Conservation (phyloP, 2,888 invertebrate species). For the Notodonta ziczac region DNA sequence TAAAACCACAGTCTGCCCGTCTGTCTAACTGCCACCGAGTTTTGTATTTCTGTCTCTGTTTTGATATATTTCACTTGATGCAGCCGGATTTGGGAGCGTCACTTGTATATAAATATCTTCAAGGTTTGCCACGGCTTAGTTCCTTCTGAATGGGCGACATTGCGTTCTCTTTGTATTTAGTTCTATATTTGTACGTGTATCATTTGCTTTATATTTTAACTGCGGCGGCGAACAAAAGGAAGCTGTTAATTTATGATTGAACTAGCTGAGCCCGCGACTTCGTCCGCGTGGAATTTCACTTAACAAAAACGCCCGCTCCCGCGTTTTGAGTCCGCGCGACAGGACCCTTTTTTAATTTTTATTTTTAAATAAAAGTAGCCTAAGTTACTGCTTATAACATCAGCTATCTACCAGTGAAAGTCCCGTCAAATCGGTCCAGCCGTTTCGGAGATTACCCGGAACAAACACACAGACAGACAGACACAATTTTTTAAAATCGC, state of each 20-base stretch:
- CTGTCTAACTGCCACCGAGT: conserved; percentile 63
- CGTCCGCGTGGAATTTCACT: too few species aligned
- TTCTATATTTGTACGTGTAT: conserved; percentile 22
- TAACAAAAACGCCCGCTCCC: too few species aligned
- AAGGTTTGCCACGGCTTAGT: conserved; percentile 48
- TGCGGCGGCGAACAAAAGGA: background rate
- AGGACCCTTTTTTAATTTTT: too few species aligned
- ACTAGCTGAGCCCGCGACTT: too few species aligned
- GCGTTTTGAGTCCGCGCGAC: too few species aligned
- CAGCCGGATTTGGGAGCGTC: conserved; percentile 60
- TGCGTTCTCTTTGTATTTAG: conserved; percentile 30
- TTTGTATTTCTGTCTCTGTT: conserved; percentile 67
- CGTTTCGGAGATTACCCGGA: too few species aligned
- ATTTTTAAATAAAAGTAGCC: too few species aligned
- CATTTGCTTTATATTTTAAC: conserved; percentile 2
- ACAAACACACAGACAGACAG: too few species aligned
- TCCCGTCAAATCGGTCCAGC: too few species aligned
- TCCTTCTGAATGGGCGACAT: conserved; percentile 24
- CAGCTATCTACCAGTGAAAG: too few species aligned
- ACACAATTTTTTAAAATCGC: too few species aligned
- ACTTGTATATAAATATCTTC: conserved; percentile 60
- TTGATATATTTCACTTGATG: conserved; percentile 69
- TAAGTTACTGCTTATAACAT: too few species aligned
- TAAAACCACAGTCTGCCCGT: conserved; percentile 60
- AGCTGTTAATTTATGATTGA: background rate